Evolutionary conservation across 2,113 vertebrate genomes (phyloP), one percentile per base, ranked within the genome.

Genomic region (Rana temporaria): DNA sequence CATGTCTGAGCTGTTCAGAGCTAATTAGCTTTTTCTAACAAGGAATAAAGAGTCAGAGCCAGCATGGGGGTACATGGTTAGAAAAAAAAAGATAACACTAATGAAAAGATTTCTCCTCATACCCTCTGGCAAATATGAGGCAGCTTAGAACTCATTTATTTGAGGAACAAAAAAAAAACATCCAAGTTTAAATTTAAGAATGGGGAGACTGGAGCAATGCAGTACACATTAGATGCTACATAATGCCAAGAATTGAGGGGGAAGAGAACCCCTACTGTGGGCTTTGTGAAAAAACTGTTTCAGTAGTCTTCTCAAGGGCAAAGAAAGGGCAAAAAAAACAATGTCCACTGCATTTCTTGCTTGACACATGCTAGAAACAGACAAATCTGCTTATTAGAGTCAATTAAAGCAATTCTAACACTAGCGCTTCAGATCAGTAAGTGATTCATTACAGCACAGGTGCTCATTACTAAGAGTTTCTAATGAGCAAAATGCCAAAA

Each of bases 11-110:
- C 70, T 56, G 30, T 22, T 32, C 71, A 48, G 62, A 11, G 48
- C 70, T 82, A 75, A 82, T 82, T 82, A 82, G 62, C 62, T 26
- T 72, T 75, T 57, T 82, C 62, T 55, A 67, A 57, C 52, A 59
- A 67, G 53, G 52, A 32, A 82, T 67, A 56, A 38, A 56, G 66
- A 75, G 52, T 42, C 42, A 67, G 62, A 82, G 62, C 59, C 80
- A 75, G 63, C 80, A 82, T 67, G 71, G 80, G 70, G 62, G 60
- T 74, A 48, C 59, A 65, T 82, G 80, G 57, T 18, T 34, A 56
- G 16, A 66, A 79, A 82, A 66, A 76, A 78, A 65, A 30, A 30
- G 26, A 17, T 38, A 65, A 22, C 48, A 26, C 12, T 75, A 82
- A 82, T 75, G 71, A 82, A 74, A 82, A 63, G 48, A 82, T 67